Base-by-base conservation (phyloP, 1,140 invertebrate genomes). In the Trachelipus rathkii region DNA sequence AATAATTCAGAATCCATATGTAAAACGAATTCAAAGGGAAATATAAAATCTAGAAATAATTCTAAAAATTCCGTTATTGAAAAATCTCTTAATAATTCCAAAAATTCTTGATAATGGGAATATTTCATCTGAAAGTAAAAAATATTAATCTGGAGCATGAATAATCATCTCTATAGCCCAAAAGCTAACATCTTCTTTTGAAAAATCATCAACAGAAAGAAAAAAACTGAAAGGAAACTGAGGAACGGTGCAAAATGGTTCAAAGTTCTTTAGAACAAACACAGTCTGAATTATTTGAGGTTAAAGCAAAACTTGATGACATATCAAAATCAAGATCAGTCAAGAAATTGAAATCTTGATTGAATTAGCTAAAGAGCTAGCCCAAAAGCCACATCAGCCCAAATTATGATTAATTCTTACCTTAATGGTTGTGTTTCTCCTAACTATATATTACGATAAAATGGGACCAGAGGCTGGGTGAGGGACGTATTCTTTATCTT, bases 371-470 rank as follows among this genome's bases (percentile, higher is more conserved):
- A 82, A 53, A 73, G 81, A 45, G 77, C 81, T 11, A 82, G 80
- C 73, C 81, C 96, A 94, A 91, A 94, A 89, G 95, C 95, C 84
- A 92, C 93, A 81, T 87, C 95, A 85, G 93, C 95, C 82, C 95
- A 97, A 86, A 95, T n/a, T n/a, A n/a, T n/a, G n/a, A n/a, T n/a
- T n/a, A n/a, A n/a, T n/a, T n/a, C n/a, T n/a, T n/a, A n/a, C n/a
- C n/a, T n/a, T n/a, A n/a, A n/a, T n/a, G n/a, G n/a, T n/a, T n/a
- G n/a, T n/a, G n/a, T n/a, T n/a, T n/a, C n/a, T n/a, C n/a, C n/a
- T n/a, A n/a, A n/a, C n/a, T n/a, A n/a, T n/a, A n/a, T n/a, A n/a
- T n/a, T n/a, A n/a, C n/a, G n/a, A n/a, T n/a, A n/a, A n/a, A n/a
- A n/a, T n/a, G n/a, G n/a, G n/a, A n/a, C n/a, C n/a, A n/a, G n/a